These are phyloP conservation scores for Erethizon dorsatum DNA, from an alignment of 2,797 vertebrate species.

Conservation along the genomic window DNA sequence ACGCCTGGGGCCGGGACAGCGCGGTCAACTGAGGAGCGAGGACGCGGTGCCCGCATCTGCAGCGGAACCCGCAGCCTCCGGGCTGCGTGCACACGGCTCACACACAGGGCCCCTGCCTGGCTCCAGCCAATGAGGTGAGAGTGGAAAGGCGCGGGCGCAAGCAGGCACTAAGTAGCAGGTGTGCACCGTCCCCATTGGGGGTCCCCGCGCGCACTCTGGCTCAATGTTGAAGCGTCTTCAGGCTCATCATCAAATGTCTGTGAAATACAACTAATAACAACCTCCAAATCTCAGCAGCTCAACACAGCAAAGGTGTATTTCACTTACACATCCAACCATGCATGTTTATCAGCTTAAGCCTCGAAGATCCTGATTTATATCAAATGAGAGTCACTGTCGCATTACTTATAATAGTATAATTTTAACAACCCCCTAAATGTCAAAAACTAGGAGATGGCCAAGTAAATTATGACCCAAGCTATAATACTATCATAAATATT, in stretches of 20 bases:
- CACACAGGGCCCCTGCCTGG: too few relatives aligned
- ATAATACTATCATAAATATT: slow-evolving; percentile 15
- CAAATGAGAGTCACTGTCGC: background rate
- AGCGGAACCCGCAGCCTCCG: background rate
- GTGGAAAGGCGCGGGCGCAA: background rate
- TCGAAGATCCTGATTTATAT: background rate
- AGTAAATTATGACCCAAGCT: background rate
- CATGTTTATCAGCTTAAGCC: background rate
- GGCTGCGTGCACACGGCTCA: too few relatives aligned
- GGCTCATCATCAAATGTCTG: background rate
- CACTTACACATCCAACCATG: background rate
- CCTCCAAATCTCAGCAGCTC: background rate
- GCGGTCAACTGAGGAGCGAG: background rate
- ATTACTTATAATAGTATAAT: background rate
- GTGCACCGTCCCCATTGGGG: fast-evolving
- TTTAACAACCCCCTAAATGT: slow-evolving; percentile 49
- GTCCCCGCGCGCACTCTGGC: fast-evolving
- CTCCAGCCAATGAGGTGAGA: background rate
- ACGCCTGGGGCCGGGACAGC: too few relatives aligned
- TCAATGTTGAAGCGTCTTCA: background rate
- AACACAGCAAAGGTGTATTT: background rate
- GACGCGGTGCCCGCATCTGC: background rate
- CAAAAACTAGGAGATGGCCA: slow-evolving; percentile 36
- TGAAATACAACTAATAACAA: background rate
- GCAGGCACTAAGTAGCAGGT: background rate